Evolutionary conservation across 2,888 invertebrate species (phyloP).

Genomic region (Tiphia femorata): DNA sequence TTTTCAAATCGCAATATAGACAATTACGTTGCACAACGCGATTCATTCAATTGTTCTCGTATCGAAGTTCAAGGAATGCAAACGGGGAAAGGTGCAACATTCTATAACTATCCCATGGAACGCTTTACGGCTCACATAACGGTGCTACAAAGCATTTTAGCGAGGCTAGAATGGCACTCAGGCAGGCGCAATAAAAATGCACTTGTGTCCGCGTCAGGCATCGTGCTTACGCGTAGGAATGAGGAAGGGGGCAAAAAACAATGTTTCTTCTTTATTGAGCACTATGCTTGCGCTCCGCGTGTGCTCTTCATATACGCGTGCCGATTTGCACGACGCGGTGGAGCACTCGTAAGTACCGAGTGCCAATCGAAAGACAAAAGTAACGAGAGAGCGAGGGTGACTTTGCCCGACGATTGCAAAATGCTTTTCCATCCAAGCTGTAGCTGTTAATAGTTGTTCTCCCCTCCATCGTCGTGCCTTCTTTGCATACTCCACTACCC

Average conservation of each 20-base stretch:
- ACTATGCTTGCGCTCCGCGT: constrained; percentile 37
- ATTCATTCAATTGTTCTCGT: no score
- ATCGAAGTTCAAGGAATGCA: no score
- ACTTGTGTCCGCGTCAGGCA: constrained; percentile 22
- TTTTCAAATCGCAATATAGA: no score
- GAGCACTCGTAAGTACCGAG: constrained; percentile 37
- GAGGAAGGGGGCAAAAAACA: constrained; percentile 24
- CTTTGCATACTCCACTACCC: background rate
- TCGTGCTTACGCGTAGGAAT: constrained; percentile 9
- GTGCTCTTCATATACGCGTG: constrained; percentile 34
- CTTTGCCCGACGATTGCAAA: constrained; percentile 49
- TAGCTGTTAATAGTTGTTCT: constrained; percentile 40
- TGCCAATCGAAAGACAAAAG: constrained; percentile 52
- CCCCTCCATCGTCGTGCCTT: constrained; percentile 7
- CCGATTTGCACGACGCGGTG: constrained; percentile 8
- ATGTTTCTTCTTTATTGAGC: constrained; percentile 44
- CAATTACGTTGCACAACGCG: no score
- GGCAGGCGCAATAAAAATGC: constrained; percentile 1
- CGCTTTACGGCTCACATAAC: background rate
- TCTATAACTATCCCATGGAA: no score
- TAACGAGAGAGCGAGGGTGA: constrained; percentile 51
- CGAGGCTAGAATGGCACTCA: no score
- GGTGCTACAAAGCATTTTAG: background rate
- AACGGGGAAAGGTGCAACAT: no score
- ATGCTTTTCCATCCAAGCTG: constrained; percentile 48